Evolutionary conservation across 2,113 vertebrate genomes (phyloP).

Genomic region (Brienomyrus longianalis): DNA sequence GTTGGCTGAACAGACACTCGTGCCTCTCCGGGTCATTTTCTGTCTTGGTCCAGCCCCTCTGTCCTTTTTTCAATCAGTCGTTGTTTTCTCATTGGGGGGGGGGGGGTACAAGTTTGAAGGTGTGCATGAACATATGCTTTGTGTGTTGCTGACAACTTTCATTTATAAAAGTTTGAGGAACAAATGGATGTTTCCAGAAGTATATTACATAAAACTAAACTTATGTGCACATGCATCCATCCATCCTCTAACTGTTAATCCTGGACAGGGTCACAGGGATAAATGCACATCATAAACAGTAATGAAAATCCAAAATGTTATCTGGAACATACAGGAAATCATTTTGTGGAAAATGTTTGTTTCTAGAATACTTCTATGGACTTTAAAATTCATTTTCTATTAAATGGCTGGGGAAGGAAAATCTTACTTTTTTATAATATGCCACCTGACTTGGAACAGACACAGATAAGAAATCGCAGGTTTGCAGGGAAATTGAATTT

Average conservation of each 20-base stretch:
- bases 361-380: neutral
- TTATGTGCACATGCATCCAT: neutral
- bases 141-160: neutral
- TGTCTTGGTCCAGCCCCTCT: neutral
- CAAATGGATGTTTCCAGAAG: neutral
- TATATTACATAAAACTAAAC: neutral
- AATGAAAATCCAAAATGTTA: neutral
- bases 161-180: neutral
- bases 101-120: neutral
- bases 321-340: neutral
- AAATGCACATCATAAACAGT: neutral
- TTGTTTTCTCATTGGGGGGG: neutral
- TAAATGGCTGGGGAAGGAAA: neutral
- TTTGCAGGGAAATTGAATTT: neutral
- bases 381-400: neutral
- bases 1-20: neutral
- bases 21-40: neutral
- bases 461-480: neutral
- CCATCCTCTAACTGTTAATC: neutral
- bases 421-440: neutral
- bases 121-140: neutral
- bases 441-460: neutral
- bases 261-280: neutral
- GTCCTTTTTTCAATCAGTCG: neutral
- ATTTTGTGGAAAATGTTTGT: neutral